These are phyloP conservation scores for Galeopterus variegatus DNA, from an alignment of 2,113 vertebrate genomes.

Conservation along the genomic window DNA sequence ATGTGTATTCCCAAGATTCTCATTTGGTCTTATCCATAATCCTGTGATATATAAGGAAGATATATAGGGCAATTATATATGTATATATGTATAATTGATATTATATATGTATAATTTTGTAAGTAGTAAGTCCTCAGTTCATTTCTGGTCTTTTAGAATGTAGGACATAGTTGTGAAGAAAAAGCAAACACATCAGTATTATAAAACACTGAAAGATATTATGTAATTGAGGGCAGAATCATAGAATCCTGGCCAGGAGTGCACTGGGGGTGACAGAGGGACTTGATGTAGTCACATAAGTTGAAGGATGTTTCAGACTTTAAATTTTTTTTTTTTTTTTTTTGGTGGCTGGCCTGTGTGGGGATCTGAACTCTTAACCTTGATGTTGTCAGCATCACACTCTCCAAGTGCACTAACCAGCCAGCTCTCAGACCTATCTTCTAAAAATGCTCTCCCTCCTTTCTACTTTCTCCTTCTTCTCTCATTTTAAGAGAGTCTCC, in stretches of 20 bases:
- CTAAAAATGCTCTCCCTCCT: background rate
- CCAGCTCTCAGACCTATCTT: background rate
- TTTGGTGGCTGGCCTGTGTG: too few species aligned
- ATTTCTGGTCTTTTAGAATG: background rate
- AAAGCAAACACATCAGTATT: background rate
- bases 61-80: background rate
- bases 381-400: too few species aligned
- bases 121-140: background rate
- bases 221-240: background rate
- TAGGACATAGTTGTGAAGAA: background rate
- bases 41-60: background rate
- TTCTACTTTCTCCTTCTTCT: background rate
- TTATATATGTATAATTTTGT: background rate
- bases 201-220: background rate
- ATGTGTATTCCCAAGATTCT: background rate
- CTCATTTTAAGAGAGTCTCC: background rate
- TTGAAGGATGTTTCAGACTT: constrained; percentile 1
- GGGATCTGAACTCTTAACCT: too few species aligned
- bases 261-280: background rate
- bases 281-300: background rate
- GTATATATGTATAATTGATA: background rate
- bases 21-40: background rate
- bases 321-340: too few species aligned
- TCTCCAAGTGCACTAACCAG: too few species aligned
- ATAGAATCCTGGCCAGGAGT: background rate